A percentile compares a stretch with the other conserved stretches of the same genome.
phyloP scores from a whole-genome alignment of 2,113 vertebrate species.

The Chrysemys picta region DNA sequence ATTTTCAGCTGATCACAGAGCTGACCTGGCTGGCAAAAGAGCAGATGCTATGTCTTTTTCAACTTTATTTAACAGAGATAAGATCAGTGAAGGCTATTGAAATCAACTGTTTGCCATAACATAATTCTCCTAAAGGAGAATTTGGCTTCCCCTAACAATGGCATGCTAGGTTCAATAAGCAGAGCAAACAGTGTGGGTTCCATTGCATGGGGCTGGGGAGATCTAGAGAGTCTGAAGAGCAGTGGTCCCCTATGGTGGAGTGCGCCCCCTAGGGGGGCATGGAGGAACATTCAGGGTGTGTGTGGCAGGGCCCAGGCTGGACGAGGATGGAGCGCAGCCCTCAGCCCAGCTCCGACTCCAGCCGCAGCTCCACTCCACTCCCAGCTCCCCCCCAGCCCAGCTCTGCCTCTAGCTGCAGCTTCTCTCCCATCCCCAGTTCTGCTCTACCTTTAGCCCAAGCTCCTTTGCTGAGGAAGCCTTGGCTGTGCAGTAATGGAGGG shows the following conservation, averaged over 20 bases:
- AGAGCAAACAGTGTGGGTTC: background rate
- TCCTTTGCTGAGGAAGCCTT: too few species aligned
- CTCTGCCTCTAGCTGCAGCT: too few species aligned
- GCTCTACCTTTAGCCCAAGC: too few species aligned
- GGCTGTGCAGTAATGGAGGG: too few species aligned
- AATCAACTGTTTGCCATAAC: background rate
- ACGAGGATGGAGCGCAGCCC: too few species aligned
- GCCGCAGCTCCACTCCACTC: too few species aligned
- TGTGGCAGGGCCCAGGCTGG: too few species aligned
- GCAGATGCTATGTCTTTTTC: background rate
- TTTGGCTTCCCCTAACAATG: background rate
- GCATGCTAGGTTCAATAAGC: background rate
- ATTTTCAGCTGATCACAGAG: background rate
- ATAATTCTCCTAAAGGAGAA: background rate
- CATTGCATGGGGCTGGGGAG: background rate
- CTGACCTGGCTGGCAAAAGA: background rate
- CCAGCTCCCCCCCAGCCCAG: too few species aligned
- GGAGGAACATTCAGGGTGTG: too few species aligned
- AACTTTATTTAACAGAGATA: background rate
- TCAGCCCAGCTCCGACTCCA: too few species aligned
- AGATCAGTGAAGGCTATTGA: background rate
- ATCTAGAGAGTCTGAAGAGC: background rate
- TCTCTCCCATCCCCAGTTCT: too few species aligned
- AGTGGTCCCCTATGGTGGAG: background rate
- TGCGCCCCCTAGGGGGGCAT: fast-evolving